phyloP scores from a whole-genome alignment of 1,140 invertebrate genomes.

The Papilio aristodemus region DNA sequence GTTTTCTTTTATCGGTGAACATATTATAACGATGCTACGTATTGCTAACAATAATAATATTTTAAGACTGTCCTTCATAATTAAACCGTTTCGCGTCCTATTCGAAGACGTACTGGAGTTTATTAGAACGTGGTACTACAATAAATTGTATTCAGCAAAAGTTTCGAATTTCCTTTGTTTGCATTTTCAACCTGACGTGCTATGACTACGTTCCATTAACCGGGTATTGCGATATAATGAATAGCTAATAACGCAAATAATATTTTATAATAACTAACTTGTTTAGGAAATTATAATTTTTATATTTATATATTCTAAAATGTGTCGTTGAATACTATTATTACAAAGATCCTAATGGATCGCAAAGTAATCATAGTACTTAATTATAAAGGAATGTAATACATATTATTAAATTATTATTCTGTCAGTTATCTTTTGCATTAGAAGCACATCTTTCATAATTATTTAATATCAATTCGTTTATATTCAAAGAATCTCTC shows the following conservation, averaged over 20 bases:
- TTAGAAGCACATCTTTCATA: too few relatives aligned
- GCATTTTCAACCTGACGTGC: neutral
- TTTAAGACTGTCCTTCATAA: slow-evolving; percentile 12
- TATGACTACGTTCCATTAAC: neutral
- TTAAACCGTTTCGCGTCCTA: neutral
- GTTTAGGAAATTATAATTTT: too few relatives aligned
- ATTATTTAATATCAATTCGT: too few relatives aligned
- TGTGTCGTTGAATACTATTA: too few relatives aligned
- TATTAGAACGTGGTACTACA: neutral
- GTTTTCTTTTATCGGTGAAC: neutral
- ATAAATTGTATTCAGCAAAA: slow-evolving; percentile 26
- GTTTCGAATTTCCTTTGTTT: slow-evolving; percentile 10
- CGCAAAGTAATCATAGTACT: too few relatives aligned
- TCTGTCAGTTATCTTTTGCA: too few relatives aligned
- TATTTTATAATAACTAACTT: neutral
- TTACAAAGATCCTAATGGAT: too few relatives aligned
- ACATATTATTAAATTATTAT: too few relatives aligned
- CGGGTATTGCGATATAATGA: neutral
- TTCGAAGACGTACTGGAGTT: neutral
- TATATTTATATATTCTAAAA: too few relatives aligned
- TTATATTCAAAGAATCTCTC: too few relatives aligned
- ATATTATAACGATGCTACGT: neutral
- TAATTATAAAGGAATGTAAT: too few relatives aligned
- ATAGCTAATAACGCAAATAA: neutral
- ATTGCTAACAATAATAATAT: neutral